Base-by-base conservation (phyloP, 2,113 vertebrate genomes). In the Oreotrochilus melanogaster region DNA sequence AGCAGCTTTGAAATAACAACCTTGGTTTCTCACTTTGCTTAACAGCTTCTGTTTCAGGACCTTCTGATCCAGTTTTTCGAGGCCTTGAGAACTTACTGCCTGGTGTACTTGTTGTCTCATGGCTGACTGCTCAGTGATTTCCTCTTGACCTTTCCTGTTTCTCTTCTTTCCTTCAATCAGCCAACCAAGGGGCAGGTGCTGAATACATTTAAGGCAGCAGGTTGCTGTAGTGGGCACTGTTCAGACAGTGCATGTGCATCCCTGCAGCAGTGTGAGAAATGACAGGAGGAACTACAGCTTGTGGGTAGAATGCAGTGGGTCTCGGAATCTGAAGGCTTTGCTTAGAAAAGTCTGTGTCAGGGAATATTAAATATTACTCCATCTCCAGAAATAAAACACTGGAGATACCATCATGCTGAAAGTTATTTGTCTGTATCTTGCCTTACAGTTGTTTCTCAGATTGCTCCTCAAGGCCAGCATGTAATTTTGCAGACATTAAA, bases 1-100 rank as follows among this genome's bases (percentile, higher is more conserved):
- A 75, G 7, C 10, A 18, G 58, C 50, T 73, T 70, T 73, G 71
- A 69, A 92, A 54, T 80, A 93, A 73, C 62, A 76, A 7, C 25
- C 33, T 42, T 9, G 4, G 7, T 88, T 94, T 92, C 90, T 83
- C 86, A 82, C 88, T 92, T 88, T 88, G 54, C 60, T 89, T 88
- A 76, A 58, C 71, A 88, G 31, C 31, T 93, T 92, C 71, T 93
- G 78, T 88, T 92, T 79, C 67, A 93, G 82, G 71, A n/a, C 51
- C 37, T 66, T 93, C 62, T 93, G 75, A 92, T 82, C 67, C 67
- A 93, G 25, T 88, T 90, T 89, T 67, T 33, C 25, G 13, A 27
- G 9, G 53, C 67, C 64, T 83, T 47, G 42, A 80, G 79, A 95
- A 69, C 71, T 88, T 33, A 33, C 8, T 50, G 71, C 78, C 27